These are phyloP conservation scores for Eidolon helvum DNA, from an alignment of 2,113 vertebrate species.

Conservation along the genomic window DNA sequence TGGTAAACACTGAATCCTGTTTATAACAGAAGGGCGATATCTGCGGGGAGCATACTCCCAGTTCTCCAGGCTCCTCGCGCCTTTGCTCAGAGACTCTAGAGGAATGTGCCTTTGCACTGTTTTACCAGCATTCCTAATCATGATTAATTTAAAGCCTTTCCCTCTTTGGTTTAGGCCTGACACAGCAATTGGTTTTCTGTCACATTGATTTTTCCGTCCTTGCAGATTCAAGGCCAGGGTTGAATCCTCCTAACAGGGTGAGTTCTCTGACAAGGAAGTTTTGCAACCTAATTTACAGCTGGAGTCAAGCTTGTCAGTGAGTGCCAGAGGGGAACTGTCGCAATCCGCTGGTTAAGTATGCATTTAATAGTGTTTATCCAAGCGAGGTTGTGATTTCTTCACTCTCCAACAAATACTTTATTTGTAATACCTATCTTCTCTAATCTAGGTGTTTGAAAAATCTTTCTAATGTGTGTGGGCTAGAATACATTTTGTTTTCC, in stretches of 20 bases:
- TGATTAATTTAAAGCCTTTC: slow-evolving; percentile 61
- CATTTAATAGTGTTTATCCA: slow-evolving; percentile 72
- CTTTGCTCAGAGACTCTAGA: slow-evolving; percentile 5
- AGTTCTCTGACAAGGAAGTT: slow-evolving; percentile 80
- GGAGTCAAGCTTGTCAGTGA: slow-evolving; percentile 67
- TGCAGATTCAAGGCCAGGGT: slow-evolving; percentile 61
- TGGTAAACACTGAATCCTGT: slow-evolving; percentile 74
- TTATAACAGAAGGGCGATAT: slow-evolving; percentile 69
- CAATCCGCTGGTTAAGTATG: slow-evolving; percentile 49
- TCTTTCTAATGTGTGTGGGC: slow-evolving; percentile 39
- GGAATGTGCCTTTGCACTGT: slow-evolving; percentile 30
- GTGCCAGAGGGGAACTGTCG: slow-evolving; percentile 64
- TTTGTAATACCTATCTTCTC: slow-evolving; percentile 64
- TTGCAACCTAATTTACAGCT: slow-evolving; percentile 82
- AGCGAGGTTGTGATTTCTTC: slow-evolving; percentile 63
- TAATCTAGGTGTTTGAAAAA: slow-evolving; percentile 62
- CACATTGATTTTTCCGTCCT: slow-evolving; percentile 71
- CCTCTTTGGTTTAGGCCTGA: slow-evolving; percentile 52
- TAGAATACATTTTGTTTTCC: slow-evolving; percentile 46
- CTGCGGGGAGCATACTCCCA: background rate
- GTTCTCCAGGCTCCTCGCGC: background rate
- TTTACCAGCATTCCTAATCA: slow-evolving; percentile 44
- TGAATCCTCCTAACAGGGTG: slow-evolving; percentile 70
- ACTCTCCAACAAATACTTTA: slow-evolving; percentile 56
- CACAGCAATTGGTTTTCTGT: slow-evolving; percentile 71